Evolutionary conservation across 2,888 invertebrate genomes (phyloP).

Genomic region (Agrotis clavis): DNA sequence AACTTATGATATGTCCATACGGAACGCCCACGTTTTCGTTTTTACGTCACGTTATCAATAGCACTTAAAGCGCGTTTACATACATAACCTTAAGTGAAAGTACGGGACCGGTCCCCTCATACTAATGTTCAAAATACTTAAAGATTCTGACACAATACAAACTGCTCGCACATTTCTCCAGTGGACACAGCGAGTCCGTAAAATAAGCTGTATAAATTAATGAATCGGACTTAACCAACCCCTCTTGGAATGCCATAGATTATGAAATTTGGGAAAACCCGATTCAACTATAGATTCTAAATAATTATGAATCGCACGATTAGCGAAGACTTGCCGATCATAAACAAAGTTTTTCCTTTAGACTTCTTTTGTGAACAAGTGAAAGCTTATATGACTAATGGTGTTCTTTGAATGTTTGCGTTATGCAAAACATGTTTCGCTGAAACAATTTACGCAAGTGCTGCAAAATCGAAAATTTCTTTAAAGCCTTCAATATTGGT

Average conservation of each 20-base stretch:
- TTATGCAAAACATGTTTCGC: conserved; percentile 53
- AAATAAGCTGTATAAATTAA: conserved; percentile 89
- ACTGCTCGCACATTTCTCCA: conserved; percentile 87
- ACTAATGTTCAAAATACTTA: conserved; percentile 89
- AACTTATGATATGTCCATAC: conserved; percentile 59
- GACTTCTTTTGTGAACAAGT: conserved; percentile 55
- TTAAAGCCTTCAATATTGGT: background rate
- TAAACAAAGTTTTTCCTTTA: conserved; percentile 41
- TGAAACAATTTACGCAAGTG: conserved; percentile 43
- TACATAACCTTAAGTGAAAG: conserved; percentile 90
- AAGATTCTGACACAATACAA: conserved; percentile 87
- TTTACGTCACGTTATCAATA: conserved; percentile 88
- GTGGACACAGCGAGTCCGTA: conserved; percentile 81
- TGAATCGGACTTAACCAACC: conserved; percentile 83
- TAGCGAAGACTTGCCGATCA: conserved; percentile 10
- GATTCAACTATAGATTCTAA: conserved; percentile 21
- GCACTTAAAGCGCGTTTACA: conserved; percentile 86
- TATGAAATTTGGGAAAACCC: conserved; percentile 57
- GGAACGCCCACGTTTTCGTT: conserved; percentile 69
- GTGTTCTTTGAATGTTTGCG: conserved; percentile 32
- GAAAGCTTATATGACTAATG: conserved; percentile 62
- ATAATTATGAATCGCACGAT: conserved; percentile 18
- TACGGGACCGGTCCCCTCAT: conserved; percentile 84
- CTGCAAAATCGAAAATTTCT: conserved; percentile 33
- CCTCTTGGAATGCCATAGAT: conserved; percentile 81